Base-by-base conservation (phyloP, 2,797 vertebrate genomes). In the Sylvilagus floridanus region DNA sequence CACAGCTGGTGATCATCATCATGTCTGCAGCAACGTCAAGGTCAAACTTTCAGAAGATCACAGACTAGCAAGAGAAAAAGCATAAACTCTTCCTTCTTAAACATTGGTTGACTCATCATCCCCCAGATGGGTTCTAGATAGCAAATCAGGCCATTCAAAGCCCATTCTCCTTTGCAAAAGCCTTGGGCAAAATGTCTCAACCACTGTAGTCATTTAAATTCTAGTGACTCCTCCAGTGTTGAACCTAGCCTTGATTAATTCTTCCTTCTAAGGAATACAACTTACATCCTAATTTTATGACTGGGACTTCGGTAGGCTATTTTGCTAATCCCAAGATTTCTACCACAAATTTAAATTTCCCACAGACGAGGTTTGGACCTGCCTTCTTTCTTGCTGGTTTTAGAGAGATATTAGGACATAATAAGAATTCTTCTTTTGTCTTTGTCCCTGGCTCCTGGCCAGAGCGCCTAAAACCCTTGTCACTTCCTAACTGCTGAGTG, bases 291-390 rank as follows among this genome's bases (percentile, higher is more conserved):
- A 79, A 87, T 87, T 79, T 84, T 85, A 42, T 69, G 37, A 68
- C 54, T 91, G 77, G 24, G 30, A 73, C 21, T 82, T 50, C 35
- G 77, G 72, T 50, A 83, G 24, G 30, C 14, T 79, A 28, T 88
- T 88, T 93, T 92, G 35, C 24, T 78, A 68, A 94, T 72, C 19
- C 7, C 57, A 28, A 52, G 35, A 69, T 82, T 92, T 91, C 63
- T 82, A 65, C 32, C 60, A 84, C 7, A 24, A 65, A 79, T 91
- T 94, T 79, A 83, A 83, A 93, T 91, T 94, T 89, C n/a, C 62
- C 54, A 5, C 73, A 60, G 60, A 30, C 68, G 75, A 93, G 35
- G 13, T 93, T 84, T n/a, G 28, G 28, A 90, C 26, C n/a, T 68
- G 32, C 54, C 95, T 84, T 90, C 69, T 63, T 83, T 77, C 75